Evolutionary conservation across 2,888 invertebrate genomes (phyloP).

Genomic region (Aphodius sticticus): DNA sequence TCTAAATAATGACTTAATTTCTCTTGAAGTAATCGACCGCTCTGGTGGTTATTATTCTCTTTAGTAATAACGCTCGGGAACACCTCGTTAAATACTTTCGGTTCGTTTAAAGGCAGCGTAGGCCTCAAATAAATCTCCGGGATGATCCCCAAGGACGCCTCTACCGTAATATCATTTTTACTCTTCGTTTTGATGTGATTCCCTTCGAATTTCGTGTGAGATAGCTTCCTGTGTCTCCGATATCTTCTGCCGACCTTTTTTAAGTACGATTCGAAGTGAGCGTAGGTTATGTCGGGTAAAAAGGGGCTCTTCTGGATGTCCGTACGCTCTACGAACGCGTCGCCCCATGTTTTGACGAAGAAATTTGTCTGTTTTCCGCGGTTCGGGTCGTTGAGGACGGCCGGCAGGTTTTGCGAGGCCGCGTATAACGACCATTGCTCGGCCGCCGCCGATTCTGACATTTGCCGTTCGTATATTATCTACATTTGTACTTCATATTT

Average conservation of each 20-base stretch:
- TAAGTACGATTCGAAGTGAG: conserved; percentile 88
- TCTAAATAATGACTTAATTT: conserved; percentile 94
- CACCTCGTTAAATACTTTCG: conserved; percentile 83
- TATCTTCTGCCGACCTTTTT: conserved; percentile 77
- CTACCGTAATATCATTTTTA: conserved; percentile 48
- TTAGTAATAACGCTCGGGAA: conserved; percentile 72
- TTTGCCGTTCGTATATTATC: conserved; percentile 35
- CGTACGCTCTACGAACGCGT: conserved; percentile 86
- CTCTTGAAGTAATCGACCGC: conserved; percentile 81
- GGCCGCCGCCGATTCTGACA: conserved; percentile 51
- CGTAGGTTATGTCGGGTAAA: conserved; percentile 82
- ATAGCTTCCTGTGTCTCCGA: conserved; percentile 68
- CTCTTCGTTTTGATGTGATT: conserved; percentile 45
- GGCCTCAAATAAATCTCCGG: conserved; percentile 87
- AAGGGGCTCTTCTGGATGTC: conserved; percentile 77
- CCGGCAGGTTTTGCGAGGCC: conserved; percentile 93
- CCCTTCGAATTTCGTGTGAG: conserved; percentile 50
- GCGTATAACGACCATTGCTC: conserved; percentile 88
- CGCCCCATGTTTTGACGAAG: conserved; percentile 98
- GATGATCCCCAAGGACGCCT: conserved; percentile 64
- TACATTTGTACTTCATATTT: conserved; percentile 35
- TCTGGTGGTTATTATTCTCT: conserved; percentile 53
- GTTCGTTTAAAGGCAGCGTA: conserved; percentile 80
- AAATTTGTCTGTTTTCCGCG: conserved; percentile 91
- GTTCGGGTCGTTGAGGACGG: conserved; percentile 94